Percentiles rank a stretch among this genome's conserved stretches.
phyloP scores from a whole-genome alignment of 2,888 invertebrate genomes.

The Oscheius sp. region DNA sequence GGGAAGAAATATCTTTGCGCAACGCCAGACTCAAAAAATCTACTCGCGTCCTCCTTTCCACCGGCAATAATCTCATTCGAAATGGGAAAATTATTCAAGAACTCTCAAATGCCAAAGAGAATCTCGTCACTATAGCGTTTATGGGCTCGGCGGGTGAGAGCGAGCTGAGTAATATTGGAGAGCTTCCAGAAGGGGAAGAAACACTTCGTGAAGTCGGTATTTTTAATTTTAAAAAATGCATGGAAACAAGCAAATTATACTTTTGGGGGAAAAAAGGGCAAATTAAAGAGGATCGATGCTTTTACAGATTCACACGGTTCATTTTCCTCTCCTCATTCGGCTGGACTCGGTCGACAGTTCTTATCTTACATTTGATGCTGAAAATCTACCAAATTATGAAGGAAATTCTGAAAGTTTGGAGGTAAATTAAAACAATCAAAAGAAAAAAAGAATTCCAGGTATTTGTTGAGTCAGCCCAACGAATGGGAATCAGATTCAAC shows the following conservation, averaged over 20 bases:
- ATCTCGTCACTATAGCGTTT: slow-evolving; percentile 33
- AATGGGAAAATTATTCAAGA: slow-evolving; percentile 77
- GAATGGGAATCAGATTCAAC: slow-evolving; percentile 77
- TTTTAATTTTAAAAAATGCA: too few relatives aligned
- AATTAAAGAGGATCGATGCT: not conserved
- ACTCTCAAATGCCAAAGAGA: slow-evolving; percentile 32
- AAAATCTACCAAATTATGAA: slow-evolving; percentile 71
- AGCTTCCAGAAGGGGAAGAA: slow-evolving; percentile 33
- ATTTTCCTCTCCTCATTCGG: slow-evolving; percentile 79
- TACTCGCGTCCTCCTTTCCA: slow-evolving; percentile 69
- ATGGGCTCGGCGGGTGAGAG: slow-evolving; percentile 17
- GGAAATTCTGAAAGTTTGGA: slow-evolving; percentile 74
- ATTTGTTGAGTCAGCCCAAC: slow-evolving; percentile 71
- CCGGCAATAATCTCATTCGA: slow-evolving; percentile 84
- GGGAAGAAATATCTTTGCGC: slow-evolving; percentile 58
- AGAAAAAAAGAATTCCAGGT: slow-evolving; percentile 22
- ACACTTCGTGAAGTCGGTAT: not conserved
- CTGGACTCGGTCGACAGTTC: slow-evolving; percentile 74
- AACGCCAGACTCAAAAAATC: slow-evolving; percentile 71
- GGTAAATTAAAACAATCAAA: not conserved
- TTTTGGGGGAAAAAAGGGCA: too few relatives aligned
- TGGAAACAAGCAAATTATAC: too few relatives aligned
- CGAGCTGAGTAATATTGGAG: slow-evolving; percentile 25
- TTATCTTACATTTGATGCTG: slow-evolving; percentile 80
- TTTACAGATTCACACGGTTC: slow-evolving; percentile 18